Evolutionary conservation across 2,113 vertebrate genomes (phyloP).

Genomic region (Tragelaphus scriptus): DNA sequence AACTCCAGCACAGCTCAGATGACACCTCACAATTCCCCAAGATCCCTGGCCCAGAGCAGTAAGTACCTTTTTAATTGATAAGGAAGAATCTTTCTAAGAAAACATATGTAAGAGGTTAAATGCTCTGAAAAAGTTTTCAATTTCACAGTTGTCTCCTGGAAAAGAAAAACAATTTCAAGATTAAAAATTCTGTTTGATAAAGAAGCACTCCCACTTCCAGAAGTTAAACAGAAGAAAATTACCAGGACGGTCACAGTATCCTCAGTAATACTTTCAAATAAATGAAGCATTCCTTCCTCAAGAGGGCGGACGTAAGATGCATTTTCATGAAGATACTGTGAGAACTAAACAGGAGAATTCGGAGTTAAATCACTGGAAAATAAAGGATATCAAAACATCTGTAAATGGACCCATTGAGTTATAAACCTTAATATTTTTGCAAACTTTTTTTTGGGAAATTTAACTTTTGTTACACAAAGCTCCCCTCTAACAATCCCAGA

Average conservation of each 20-base stretch:
- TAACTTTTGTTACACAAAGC: background rate
- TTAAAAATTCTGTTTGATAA: constrained; percentile 12
- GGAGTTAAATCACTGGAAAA: constrained; percentile 13
- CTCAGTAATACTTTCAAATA: constrained; percentile 96
- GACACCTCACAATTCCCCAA: background rate
- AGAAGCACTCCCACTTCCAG: background rate
- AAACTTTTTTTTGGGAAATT: background rate
- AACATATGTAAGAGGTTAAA: constrained; percentile 89
- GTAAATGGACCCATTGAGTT: background rate
- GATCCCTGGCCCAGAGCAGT: background rate
- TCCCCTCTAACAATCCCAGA: background rate
- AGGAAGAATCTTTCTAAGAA: constrained; percentile 97
- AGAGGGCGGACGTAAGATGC: constrained; percentile 95
- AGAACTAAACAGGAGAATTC: constrained; percentile 83
- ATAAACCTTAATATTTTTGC: background rate
- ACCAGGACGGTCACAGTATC: constrained; percentile 95
- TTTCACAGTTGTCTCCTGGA: constrained; percentile 94
- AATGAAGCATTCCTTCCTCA: constrained; percentile 93
- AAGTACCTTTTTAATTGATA: constrained; percentile 98
- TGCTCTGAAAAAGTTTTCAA: constrained; percentile 92
- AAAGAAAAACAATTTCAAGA: constrained; percentile 47
- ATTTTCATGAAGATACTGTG: constrained; percentile 96
- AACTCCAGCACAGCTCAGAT: background rate
- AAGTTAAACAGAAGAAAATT: constrained; percentile 62
- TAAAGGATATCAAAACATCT: background rate